These are phyloP conservation scores for Forbesichthys agassizii DNA, from an alignment of 2,113 vertebrate species.

Conservation along the genomic window DNA sequence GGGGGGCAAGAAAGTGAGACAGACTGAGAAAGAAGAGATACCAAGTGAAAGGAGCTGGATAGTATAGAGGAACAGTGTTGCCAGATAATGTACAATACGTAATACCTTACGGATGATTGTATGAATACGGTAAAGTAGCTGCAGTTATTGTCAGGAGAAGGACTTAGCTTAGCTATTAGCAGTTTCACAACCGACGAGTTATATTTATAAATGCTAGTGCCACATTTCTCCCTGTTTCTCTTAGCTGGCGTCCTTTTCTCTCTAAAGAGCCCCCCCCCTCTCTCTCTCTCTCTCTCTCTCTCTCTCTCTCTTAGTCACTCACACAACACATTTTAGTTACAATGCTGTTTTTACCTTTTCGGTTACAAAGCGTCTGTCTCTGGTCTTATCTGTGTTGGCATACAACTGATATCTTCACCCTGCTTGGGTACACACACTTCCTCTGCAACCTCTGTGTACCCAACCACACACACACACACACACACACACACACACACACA, in stretches of 20 bases:
- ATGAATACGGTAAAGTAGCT: not conserved
- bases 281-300: not conserved
- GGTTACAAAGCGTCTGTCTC: slow-evolving; percentile 19
- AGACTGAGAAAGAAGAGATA: not conserved
- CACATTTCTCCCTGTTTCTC: too few relatives aligned
- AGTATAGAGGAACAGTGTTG: not conserved
- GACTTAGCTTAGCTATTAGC: not conserved
- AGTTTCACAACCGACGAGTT: too few relatives aligned
- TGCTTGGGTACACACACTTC: slow-evolving; percentile 32
- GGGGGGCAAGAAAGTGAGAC: not conserved
- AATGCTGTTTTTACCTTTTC: slow-evolving; percentile 7
- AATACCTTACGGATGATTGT: too few relatives aligned
- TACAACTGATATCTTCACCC: slow-evolving; percentile 34
- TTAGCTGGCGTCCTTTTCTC: not conserved
- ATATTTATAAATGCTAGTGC: too few relatives aligned
- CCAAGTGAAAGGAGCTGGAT: not conserved
- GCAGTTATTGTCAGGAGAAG: not conserved
- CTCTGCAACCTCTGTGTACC: slow-evolving; percentile 28
- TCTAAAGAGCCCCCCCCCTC: not conserved
- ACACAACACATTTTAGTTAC: not conserved
- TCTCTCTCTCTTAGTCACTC: not conserved
- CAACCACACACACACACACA: not conserved
- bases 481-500: not conserved
- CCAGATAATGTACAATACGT: too few relatives aligned
- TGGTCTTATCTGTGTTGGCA: slow-evolving; percentile 25